A percentile compares a stretch with the other conserved stretches of the same genome.
phyloP scores from a whole-genome alignment of 2,888 invertebrate species.

The Pherbina coryleti region DNA sequence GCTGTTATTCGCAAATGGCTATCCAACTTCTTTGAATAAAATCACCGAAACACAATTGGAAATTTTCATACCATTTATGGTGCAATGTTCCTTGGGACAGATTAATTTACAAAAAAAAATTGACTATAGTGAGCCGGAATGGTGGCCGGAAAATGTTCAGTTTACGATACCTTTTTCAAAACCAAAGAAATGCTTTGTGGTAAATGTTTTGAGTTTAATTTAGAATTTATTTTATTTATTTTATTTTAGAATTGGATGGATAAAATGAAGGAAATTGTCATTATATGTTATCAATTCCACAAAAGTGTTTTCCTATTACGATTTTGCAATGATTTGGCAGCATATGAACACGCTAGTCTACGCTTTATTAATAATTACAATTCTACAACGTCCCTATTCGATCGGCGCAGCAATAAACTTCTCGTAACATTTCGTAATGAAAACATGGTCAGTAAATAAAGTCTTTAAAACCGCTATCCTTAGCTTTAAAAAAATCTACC shows the following conservation, averaged over 20 bases:
- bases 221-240: constrained; percentile 3
- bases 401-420: constrained; percentile 75
- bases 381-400: constrained; percentile 79
- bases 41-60: constrained; percentile 76
- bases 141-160: constrained; percentile 79
- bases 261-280: constrained; percentile 76
- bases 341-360: constrained; percentile 75
- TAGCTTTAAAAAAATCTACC: not conserved
- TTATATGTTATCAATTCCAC: constrained; percentile 79
- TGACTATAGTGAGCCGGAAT: constrained; percentile 74
- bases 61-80: constrained; percentile 81
- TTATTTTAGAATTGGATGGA: constrained; percentile 73
- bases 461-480: not conserved
- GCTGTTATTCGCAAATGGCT: constrained; percentile 78
- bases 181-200: constrained; percentile 71
- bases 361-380: constrained; percentile 81
- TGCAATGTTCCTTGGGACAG: constrained; percentile 80
- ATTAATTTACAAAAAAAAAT: constrained; percentile 69
- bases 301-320: constrained; percentile 79
- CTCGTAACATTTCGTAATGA: constrained; percentile 83
- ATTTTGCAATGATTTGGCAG: constrained; percentile 79
- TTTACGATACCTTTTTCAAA: constrained; percentile 77
- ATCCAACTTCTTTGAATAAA: constrained; percentile 77
- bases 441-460: constrained; percentile 72
- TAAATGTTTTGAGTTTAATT: constrained; percentile 49